phyloP scores from a whole-genome alignment of 2,113 vertebrate species.

The Pomatostomus ruficeps region DNA sequence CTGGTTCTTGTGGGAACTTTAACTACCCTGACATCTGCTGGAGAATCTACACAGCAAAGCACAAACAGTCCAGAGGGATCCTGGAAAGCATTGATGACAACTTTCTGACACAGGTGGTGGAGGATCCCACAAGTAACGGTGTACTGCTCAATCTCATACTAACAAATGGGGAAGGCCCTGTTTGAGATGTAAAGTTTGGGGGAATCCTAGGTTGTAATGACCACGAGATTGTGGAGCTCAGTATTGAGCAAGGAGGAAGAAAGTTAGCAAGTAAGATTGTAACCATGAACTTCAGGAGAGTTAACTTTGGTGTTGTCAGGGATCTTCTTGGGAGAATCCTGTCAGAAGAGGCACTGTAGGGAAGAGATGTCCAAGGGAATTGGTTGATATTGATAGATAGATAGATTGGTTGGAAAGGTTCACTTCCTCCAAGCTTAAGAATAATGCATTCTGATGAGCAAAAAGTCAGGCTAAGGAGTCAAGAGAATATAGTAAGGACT shows the following conservation, averaged over 20 bases:
- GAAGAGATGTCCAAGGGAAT: background rate
- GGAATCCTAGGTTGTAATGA: background rate
- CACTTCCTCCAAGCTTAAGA: background rate
- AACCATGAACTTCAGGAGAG: background rate
- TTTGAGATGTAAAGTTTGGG: background rate
- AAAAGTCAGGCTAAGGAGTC: background rate
- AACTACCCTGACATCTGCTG: background rate
- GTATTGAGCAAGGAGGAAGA: background rate
- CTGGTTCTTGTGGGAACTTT: background rate
- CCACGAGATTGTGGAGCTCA: background rate
- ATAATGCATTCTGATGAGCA: background rate
- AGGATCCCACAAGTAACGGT: background rate
- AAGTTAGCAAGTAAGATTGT: background rate
- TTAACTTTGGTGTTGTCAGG: rapidly evolving
- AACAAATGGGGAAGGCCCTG: too few relatives aligned
- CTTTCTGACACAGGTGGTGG: background rate
- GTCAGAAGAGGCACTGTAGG: background rate
- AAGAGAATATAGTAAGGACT: background rate
- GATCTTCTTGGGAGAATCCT: background rate
- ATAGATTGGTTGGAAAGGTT: background rate
- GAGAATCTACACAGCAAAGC: background rate
- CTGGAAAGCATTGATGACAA: background rate
- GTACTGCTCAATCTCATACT: background rate
- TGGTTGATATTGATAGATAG: background rate
- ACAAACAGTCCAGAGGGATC: background rate